Base-by-base conservation (phyloP, 2,113 vertebrate genomes). In the Callionymus lyra region DNA sequence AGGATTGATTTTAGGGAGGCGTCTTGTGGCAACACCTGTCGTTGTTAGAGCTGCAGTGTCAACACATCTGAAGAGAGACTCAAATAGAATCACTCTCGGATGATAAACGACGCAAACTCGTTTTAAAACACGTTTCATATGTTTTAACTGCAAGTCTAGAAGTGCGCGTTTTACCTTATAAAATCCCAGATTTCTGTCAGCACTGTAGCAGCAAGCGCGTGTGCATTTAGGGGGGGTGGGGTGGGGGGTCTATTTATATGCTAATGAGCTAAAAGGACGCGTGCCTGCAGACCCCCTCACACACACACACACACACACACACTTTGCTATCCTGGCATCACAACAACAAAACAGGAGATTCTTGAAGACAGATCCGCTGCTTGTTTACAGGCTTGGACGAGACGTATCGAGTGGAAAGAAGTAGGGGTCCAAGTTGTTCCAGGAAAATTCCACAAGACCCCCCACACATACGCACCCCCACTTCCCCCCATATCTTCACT, bases 21-120 rank as follows among this genome's bases (percentile, higher is more conserved):
- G 12, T 42, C 42, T 40, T 38, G 56, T 33, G 59, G 19, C 56
- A 53, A 39, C 77, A 77, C 66, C 76, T 79, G 76, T 76, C 76
- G 63, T 56, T 21, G 44, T 58, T 43, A 13, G 40, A 47, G 19
- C 36, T 10, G 34, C 12, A 59, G 47, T 3, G 53, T 63, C 66
- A 68, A 74, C 57, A 59, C 71, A 69, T 56, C 63, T 59, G 16
- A 53, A 38, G 21, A 27, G 21, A 27, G 4, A 4, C 21, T 4
- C 21, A 27, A 27, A n/a, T n/a, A n/a, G n/a, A n/a, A n/a, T 36
- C 33, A 34, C 9, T 34, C 32, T 34, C 2, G 32, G n/a, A n/a
- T n/a, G n/a, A n/a, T n/a, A n/a, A n/a, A n/a, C n/a, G n/a, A n/a
- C n/a, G n/a, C n/a, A n/a, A n/a, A n/a, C n/a, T n/a, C n/a, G n/a